A percentile compares a stretch with the other conserved stretches of the same genome.
Evolutionary conservation across 2,113 vertebrate genomes (phyloP).

Genomic region (Furnarius figulus): DNA sequence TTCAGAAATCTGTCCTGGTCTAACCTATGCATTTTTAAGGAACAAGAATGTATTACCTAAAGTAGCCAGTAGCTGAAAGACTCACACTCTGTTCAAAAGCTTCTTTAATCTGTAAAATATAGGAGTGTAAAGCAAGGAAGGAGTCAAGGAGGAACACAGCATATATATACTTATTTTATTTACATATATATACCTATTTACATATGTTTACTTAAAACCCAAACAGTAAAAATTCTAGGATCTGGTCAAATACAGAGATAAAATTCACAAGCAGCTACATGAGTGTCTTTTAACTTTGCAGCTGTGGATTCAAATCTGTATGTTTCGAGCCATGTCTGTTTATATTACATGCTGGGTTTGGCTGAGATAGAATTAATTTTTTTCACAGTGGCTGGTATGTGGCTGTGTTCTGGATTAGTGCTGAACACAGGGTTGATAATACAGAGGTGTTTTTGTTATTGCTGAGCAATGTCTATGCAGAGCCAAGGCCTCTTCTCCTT

Average conservation of each 20-base stretch:
- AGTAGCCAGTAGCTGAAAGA: slow-evolving; percentile 89
- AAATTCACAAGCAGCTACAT: neutral
- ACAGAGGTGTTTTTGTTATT: neutral
- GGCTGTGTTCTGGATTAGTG: neutral
- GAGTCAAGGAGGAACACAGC: neutral
- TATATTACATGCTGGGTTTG: neutral
- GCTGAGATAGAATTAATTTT: neutral
- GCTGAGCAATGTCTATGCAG: neutral
- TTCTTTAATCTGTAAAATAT: slow-evolving; percentile 71
- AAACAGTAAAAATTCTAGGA: neutral
- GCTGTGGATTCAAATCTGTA: neutral
- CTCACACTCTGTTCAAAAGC: slow-evolving; percentile 84
- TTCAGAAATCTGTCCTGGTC: neutral
- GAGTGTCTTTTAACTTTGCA: neutral
- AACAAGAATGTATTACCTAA: slow-evolving; percentile 76
- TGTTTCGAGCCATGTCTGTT: neutral
- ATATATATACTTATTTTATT: neutral
- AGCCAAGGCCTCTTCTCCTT: neutral
- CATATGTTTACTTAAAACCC: neutral
- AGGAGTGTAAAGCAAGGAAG: neutral
- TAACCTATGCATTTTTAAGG: neutral
- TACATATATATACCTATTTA: neutral
- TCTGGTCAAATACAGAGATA: neutral
- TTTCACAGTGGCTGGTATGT: neutral
- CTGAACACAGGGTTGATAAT: neutral